These are phyloP conservation scores for Vidua macroura DNA, from an alignment of 2,113 vertebrate genomes.

Conservation along the genomic window DNA sequence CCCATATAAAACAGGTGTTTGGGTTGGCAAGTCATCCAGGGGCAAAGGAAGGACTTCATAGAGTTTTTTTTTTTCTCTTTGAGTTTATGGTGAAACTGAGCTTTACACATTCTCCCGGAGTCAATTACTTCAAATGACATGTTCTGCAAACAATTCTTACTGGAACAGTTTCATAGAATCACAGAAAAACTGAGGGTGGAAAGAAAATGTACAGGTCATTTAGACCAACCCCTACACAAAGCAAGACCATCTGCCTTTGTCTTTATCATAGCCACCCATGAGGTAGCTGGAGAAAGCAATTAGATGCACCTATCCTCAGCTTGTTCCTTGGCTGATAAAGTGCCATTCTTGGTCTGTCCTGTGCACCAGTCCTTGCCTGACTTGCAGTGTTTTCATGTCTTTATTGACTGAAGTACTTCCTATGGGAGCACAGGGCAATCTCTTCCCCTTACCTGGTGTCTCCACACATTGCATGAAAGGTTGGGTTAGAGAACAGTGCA, in stretches of 20 bases:
- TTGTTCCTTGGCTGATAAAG: neutral
- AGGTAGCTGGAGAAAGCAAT: neutral
- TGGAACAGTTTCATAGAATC: neutral
- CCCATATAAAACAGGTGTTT: conserved; percentile 18
- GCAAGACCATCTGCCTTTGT: neutral
- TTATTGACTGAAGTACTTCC: neutral
- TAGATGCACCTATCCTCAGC: neutral
- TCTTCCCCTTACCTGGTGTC: neutral
- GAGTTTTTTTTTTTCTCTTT: neutral
- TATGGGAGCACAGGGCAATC: neutral
- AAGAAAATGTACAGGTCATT: neutral
- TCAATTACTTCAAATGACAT: neutral
- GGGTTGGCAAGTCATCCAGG: conserved; percentile 10
- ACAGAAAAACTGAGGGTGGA: neutral
- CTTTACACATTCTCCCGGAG: neutral
- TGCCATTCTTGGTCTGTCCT: neutral
- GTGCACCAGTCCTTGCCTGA: neutral
- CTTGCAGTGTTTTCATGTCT: neutral
- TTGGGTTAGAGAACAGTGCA: neutral
- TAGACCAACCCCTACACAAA: neutral
- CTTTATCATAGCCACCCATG: neutral
- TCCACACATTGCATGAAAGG: neutral
- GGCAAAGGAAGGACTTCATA: neutral
- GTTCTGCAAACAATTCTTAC: neutral
- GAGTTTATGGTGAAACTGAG: neutral